Conservation (phyloP, 2,888 invertebrate species). For the Drepanosiphum platanoidis region DNA sequence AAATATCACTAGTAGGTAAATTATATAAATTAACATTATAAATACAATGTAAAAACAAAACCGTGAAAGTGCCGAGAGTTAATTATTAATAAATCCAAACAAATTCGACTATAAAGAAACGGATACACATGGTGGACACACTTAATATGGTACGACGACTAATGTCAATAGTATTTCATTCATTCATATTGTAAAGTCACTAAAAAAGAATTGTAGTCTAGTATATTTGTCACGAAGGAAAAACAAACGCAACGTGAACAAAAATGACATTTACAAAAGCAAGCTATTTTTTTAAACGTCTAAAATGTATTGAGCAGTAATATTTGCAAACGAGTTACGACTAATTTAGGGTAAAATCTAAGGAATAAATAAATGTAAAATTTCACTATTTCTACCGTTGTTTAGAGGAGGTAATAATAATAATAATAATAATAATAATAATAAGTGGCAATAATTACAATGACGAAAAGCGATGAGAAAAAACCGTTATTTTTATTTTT, state of each 20-base stretch:
- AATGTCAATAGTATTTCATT: no score
- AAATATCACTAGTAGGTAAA: slow-evolving; percentile 29
- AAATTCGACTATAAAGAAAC: neutral
- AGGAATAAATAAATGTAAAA: neutral
- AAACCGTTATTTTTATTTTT: slow-evolving; percentile 52
- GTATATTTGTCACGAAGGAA: slow-evolving; percentile 16
- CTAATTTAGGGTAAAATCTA: neutral
- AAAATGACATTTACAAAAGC: slow-evolving; percentile 10
- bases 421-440: neutral
- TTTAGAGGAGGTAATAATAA: neutral
- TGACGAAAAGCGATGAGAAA: slow-evolving; percentile 34
- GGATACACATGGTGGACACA: neutral
- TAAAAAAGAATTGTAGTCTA: neutral
- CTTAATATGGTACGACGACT: neutral
- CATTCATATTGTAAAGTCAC: slow-evolving; percentile 7
- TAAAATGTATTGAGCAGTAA: slow-evolving; percentile 45
- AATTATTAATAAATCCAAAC: slow-evolving; percentile 20
- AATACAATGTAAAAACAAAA: slow-evolving; percentile 16
- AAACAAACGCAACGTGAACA: neutral
- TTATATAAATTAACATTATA: slow-evolving; percentile 13
- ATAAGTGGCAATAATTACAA: slow-evolving; percentile 11
- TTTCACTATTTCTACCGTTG: neutral
- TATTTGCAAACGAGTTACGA: slow-evolving; percentile 25
- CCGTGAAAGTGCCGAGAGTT: slow-evolving; percentile 33
- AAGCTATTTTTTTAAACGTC: slow-evolving; percentile 31